Percentiles rank a stretch among this genome's conserved stretches.
Conservation (phyloP, 2,888 invertebrate species). For the Eristalis arbustorum region DNA sequence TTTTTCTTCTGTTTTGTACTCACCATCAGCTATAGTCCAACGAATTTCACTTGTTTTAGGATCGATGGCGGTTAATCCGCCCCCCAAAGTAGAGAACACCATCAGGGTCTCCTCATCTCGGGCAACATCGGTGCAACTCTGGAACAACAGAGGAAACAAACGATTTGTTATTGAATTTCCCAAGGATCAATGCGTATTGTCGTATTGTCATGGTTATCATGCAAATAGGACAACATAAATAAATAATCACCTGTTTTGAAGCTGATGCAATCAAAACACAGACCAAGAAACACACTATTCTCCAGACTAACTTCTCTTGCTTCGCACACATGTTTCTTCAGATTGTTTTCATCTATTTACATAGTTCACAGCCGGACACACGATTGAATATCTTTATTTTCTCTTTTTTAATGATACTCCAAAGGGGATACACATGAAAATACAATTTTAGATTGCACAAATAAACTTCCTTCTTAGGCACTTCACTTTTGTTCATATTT, state of each 20-base stretch:
- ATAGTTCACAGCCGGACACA: conserved; percentile 52
- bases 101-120: conserved; percentile 88
- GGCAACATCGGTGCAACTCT: conserved; percentile 85
- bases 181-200: background rate
- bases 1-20: conserved; percentile 55
- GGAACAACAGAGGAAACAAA: background rate
- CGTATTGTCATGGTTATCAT: background rate
- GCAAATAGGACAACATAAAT: conserved; percentile 28
- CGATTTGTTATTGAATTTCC: background rate
- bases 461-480: conserved; percentile 18
- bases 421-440: background rate
- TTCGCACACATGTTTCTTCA: conserved; percentile 30
- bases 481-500: conserved; percentile 54
- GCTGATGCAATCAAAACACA: conserved; percentile 68
- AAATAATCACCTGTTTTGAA: conserved; percentile 65
- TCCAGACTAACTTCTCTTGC: conserved; percentile 15
- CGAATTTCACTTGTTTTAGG: conserved; percentile 90
- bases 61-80: conserved; percentile 94
- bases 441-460: conserved; percentile 41
- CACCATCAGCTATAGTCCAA: conserved; percentile 96
- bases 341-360: conserved; percentile 16
- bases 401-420: background rate
- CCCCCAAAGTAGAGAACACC: conserved; percentile 95
- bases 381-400: no score
- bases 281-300: conserved; percentile 45